Percentiles rank a stretch among this genome's conserved stretches.
phyloP scores from a whole-genome alignment of 2,888 invertebrate genomes.

The Itoplectis maculator region DNA sequence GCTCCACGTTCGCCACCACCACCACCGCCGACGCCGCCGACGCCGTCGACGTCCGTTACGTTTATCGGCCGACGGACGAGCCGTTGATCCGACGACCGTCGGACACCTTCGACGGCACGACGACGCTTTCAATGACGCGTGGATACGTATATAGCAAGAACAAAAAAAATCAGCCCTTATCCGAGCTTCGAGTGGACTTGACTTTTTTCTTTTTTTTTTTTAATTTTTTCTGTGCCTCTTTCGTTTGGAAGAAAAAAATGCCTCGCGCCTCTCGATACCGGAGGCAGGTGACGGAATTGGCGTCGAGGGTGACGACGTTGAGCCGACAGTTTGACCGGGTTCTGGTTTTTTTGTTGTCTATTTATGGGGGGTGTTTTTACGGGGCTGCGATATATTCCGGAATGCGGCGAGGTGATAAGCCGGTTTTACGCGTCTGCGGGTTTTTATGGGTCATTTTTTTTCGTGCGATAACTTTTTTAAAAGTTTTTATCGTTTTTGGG shows the following conservation, averaged over 20 bases:
- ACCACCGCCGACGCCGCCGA: too few relatives aligned
- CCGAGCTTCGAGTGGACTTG: neutral
- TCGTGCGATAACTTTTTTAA: too few relatives aligned
- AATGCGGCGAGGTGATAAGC: neutral
- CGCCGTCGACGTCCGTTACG: slow-evolving; percentile 56
- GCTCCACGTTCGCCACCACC: too few relatives aligned
- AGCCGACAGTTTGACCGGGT: neutral
- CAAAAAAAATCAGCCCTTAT: neutral
- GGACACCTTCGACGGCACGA: slow-evolving; percentile 25
- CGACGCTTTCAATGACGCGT: neutral
- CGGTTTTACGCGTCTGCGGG: neutral
- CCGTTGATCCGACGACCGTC: slow-evolving; percentile 53
- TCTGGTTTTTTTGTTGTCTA: neutral
- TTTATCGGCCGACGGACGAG: slow-evolving; percentile 50
- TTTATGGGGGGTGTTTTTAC: neutral
- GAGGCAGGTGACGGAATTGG: neutral
- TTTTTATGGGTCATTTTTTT: too few relatives aligned
- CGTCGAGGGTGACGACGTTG: neutral
- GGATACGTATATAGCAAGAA: neutral
- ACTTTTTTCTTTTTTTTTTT: neutral
- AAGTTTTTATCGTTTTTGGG: too few relatives aligned
- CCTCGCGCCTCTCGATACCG: neutral
- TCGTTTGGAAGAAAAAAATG: too few relatives aligned
- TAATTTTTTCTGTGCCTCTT: neutral
- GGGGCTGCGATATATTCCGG: neutral